A percentile compares a stretch with the other conserved stretches of the same genome.
Conservation (phyloP, 2,113 vertebrate genomes). For the Megaceryle torquata region DNA sequence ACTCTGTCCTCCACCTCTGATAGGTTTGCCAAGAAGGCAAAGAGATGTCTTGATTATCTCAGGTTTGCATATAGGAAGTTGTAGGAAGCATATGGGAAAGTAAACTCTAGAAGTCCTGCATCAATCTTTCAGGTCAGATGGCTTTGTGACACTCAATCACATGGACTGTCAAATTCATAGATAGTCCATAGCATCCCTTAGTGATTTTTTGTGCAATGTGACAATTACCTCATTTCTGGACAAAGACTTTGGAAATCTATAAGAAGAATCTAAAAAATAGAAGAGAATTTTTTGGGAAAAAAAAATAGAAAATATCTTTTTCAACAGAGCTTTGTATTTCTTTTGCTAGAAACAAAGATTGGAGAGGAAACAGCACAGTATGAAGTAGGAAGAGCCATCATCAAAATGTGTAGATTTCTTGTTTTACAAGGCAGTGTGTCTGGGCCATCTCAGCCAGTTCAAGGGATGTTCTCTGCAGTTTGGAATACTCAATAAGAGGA, state of each 20-base stretch:
- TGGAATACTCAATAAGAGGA: background rate
- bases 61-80: background rate
- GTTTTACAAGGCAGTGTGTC: background rate
- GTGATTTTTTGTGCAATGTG: background rate
- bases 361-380: background rate
- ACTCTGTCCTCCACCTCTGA: background rate
- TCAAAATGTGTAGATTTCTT: background rate
- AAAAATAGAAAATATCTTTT: background rate
- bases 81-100: background rate
- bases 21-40: background rate
- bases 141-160: background rate
- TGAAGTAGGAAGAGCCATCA: background rate
- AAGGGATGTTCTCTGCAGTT: background rate
- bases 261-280: background rate
- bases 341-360: background rate
- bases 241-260: background rate
- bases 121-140: background rate
- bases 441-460: background rate
- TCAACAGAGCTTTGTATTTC: background rate
- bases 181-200: background rate
- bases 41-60: background rate
- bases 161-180: background rate
- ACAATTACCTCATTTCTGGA: background rate
- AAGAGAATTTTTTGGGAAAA: rapidly evolving
- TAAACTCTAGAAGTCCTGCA: background rate